Percentiles rank a stretch among this genome's conserved stretches.
These are phyloP conservation scores for Empis livida DNA, from an alignment of 2,888 invertebrate genomes.

Conservation along the genomic window DNA sequence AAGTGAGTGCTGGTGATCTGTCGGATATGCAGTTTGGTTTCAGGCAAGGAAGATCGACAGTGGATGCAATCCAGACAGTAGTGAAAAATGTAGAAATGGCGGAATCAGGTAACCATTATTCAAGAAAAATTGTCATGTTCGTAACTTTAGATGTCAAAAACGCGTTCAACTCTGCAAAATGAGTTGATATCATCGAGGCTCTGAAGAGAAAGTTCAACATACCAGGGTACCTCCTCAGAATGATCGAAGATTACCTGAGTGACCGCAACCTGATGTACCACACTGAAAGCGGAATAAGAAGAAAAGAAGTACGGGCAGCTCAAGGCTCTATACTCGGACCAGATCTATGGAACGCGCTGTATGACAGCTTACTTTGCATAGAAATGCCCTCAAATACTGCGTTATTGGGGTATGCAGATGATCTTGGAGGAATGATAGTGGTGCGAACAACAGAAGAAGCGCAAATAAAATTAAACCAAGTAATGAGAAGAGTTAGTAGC, in stretches of 20 bases:
- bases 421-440: too few relatives aligned
- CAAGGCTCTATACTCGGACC: neutral
- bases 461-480: neutral
- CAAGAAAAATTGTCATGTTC: neutral
- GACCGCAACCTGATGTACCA: neutral
- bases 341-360: neutral
- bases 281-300: neutral
- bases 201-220: neutral
- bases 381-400: too few relatives aligned
- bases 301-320: neutral
- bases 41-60: conserved; percentile 4
- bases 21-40: neutral
- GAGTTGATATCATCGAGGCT: neutral
- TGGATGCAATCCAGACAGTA: conserved; percentile 1
- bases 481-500: too few relatives aligned
- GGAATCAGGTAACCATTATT: too few relatives aligned
- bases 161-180: neutral
- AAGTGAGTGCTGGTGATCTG: conserved; percentile 3
- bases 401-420: too few relatives aligned
- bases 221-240: neutral
- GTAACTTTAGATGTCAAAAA: neutral
- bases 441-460: neutral
- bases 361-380: neutral
- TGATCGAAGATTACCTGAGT: neutral
- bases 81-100: neutral